Conservation (phyloP, 2,113 vertebrate species). For the Potamarius usumacintae region DNA sequence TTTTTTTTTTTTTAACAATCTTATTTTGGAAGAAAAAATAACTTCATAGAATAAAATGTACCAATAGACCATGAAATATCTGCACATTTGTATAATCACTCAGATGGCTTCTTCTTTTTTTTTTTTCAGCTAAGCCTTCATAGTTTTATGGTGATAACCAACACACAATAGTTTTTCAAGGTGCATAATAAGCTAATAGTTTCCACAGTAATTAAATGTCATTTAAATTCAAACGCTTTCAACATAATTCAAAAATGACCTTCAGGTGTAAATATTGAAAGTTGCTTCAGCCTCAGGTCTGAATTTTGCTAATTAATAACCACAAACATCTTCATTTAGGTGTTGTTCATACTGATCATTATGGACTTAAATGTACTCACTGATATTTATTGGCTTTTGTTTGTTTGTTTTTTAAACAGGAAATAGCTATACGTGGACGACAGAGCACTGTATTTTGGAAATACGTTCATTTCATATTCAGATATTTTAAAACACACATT, state of each 20-base stretch:
- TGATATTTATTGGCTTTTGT: no score
- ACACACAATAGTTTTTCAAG: neutral
- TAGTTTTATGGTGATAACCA: neutral
- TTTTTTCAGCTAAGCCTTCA: neutral
- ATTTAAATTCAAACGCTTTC: neutral
- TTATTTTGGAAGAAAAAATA: neutral
- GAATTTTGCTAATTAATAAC: neutral
- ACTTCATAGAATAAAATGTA: neutral
- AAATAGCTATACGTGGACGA: neutral
- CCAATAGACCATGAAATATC: neutral
- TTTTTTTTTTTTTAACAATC: neutral
- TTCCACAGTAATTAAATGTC: neutral
- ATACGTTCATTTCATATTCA: neutral
- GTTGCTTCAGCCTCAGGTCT: neutral
- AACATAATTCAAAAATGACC: neutral
- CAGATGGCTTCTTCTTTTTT: neutral
- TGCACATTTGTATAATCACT: neutral
- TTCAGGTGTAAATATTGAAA: neutral
- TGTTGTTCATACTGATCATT: neutral
- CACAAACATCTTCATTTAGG: neutral
- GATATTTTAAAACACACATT: neutral
- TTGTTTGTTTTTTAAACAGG: neutral
- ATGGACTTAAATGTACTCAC: no score
- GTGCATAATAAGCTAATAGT: no score
- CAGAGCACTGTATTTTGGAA: neutral